Evolutionary conservation across 2,888 invertebrate species (phyloP), one percentile per base, ranked within the genome.

Genomic region (Leptinotarsa rubiginosa): DNA sequence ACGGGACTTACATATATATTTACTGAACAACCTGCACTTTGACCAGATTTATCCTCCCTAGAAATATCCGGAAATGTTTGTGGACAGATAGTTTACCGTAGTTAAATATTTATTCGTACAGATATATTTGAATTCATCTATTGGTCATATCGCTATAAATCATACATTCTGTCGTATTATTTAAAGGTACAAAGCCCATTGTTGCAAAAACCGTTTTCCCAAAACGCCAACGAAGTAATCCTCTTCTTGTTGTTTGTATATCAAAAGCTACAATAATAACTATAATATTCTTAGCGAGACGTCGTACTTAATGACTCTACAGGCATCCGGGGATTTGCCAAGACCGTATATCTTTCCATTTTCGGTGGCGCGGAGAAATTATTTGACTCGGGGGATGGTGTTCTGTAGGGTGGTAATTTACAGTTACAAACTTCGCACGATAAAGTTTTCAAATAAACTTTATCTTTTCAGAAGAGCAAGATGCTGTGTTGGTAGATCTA

Each of bases 251-350:
- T 66, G 20, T 20, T 12, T 56, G 56, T 56, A 22, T 56, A 13
- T 20, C 12, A 10, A 5, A 22, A 22, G 22, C 22, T 4, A 56
- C 15, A 56, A 20, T 12, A 10, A 13, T 13, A n/a, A 56, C 2
- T 4, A 56, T 22, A 4, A 56, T 20, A 22, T 62, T 2, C 13
- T 62, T 41, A 2, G 4, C 0, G n/a, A 20, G 16, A 31, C 62
- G n/a, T 41, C 18, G 62, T 62, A 41, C 16, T 31, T 62, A 62
- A 65, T 47, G 54, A 56, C 65, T 47, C n/a, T 66, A 65, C 54
- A 47, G 54, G 54, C 49, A n/a, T 20, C 47, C 66, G 22, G 71
- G 71, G 71, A 66, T 47, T 47, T 59, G 25, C 54, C 47, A 68
- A 52, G 52, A 66, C 54, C 59, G 22, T 66, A 65, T 52, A 20